These are phyloP conservation scores for Gasterosteus aculeatus DNA, from an alignment of 2,113 vertebrate species.

Conservation along the genomic window DNA sequence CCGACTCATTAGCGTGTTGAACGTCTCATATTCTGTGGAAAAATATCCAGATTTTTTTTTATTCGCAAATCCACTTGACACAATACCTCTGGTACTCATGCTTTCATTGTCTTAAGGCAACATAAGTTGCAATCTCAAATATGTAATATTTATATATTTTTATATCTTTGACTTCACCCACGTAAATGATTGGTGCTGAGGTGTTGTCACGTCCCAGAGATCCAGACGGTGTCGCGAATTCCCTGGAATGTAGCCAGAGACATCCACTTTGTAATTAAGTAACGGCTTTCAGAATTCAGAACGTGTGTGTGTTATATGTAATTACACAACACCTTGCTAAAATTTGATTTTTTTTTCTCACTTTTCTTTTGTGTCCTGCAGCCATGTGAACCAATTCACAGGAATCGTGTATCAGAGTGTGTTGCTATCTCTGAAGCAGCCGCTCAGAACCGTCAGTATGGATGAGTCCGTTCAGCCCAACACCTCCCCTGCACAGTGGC, in stretches of 20 bases:
- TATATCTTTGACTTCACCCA: neutral
- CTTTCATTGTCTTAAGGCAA: slow-evolving; percentile 12
- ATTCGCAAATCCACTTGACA: slow-evolving; percentile 33
- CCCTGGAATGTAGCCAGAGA: neutral
- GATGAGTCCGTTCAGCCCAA: slow-evolving; percentile 91
- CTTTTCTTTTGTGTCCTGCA: slow-evolving; percentile 62
- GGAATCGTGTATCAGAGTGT: slow-evolving; percentile 94
- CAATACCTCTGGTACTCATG: slow-evolving; percentile 9
- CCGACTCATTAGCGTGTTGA: slow-evolving; percentile 18
- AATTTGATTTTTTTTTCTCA: slow-evolving; percentile 8
- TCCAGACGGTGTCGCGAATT: neutral
- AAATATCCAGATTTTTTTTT: neutral
- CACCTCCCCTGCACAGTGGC: slow-evolving; percentile 95
- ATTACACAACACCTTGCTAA: slow-evolving; percentile 18
- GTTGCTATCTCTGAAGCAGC: slow-evolving; percentile 86
- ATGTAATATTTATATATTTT: neutral
- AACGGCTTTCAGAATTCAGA: slow-evolving; percentile 16
- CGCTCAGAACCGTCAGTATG: slow-evolving; percentile 84
- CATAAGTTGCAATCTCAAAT: neutral
- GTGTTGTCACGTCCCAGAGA: neutral
- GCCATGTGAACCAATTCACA: slow-evolving; percentile 94
- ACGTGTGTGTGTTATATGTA: neutral
- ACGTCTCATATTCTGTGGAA: slow-evolving; percentile 27
- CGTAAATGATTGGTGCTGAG: neutral
- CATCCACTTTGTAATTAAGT: neutral